Percentiles rank a stretch among this genome's conserved stretches.
These are phyloP conservation scores for Lepisosteus osseus DNA, from an alignment of 2,113 vertebrate species.

Conservation along the genomic window DNA sequence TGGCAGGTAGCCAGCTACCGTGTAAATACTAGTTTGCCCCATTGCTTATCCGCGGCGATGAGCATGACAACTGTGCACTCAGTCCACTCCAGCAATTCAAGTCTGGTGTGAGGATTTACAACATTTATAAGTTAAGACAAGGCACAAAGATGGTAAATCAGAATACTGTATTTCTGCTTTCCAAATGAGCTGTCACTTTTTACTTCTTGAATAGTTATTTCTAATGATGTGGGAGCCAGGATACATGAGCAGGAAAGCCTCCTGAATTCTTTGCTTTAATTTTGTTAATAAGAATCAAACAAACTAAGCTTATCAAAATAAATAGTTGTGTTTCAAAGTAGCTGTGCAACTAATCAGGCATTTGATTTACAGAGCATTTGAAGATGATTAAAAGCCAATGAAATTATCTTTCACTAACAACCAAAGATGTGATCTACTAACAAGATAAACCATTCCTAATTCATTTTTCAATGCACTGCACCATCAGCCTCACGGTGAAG, in stretches of 20 bases:
- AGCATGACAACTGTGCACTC: too few relatives aligned
- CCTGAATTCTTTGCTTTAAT: not conserved
- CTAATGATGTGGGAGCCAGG: not conserved
- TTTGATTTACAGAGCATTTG: constrained; percentile 6
- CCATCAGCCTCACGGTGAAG: not conserved
- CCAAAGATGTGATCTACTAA: not conserved
- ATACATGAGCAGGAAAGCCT: not conserved
- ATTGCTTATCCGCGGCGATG: too few relatives aligned
- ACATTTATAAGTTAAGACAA: too few relatives aligned
- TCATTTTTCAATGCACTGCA: not conserved
- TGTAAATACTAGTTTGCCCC: too few relatives aligned
- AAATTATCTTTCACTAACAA: not conserved
- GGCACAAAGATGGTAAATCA: too few relatives aligned
- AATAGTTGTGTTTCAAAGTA: not conserved
- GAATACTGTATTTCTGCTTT: too few relatives aligned
- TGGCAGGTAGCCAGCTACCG: too few relatives aligned
- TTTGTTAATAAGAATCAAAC: constrained; percentile 1
- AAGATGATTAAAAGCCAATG: constrained; percentile 12
- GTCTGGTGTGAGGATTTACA: too few relatives aligned
- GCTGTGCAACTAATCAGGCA: not conserved
- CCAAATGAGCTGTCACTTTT: not conserved
- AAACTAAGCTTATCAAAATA: not conserved
- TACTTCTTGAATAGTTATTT: not conserved
- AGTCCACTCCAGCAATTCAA: too few relatives aligned
- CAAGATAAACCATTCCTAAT: constrained; percentile 1